Percentiles rank a stretch among this genome's conserved stretches.
Evolutionary conservation across 2,888 invertebrate species (phyloP).

Genomic region (Noctuana brunneofusca): DNA sequence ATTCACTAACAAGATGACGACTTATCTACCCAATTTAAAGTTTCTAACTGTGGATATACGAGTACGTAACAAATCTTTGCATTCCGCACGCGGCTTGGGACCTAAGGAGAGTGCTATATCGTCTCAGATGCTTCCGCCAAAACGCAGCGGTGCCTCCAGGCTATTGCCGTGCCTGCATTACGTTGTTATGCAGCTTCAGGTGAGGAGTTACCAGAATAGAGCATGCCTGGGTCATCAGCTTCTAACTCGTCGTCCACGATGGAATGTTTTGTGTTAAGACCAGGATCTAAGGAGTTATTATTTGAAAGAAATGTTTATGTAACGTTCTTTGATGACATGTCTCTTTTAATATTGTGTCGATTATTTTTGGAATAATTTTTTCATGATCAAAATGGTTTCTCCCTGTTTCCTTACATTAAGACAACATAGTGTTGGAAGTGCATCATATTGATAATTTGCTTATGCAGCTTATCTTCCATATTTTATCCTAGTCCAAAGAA

Average conservation of each 20-base stretch:
- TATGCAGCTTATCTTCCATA: too few relatives aligned
- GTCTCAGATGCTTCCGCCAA: constrained; percentile 77
- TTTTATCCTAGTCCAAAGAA: too few relatives aligned
- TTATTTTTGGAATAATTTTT: too few relatives aligned
- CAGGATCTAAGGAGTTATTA: not conserved
- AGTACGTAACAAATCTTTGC: constrained; percentile 23
- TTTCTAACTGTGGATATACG: constrained; percentile 5
- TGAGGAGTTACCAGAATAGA: constrained; percentile 75
- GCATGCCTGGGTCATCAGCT: constrained; percentile 42
- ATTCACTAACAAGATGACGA: constrained; percentile 17
- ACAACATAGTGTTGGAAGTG: too few relatives aligned
- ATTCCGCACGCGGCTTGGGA: constrained; percentile 64
- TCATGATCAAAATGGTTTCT: too few relatives aligned
- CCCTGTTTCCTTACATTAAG: too few relatives aligned
- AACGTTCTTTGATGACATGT: not conserved
- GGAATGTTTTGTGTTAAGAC: not conserved
- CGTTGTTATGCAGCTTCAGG: constrained; percentile 76
- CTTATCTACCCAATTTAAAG: constrained; percentile 18
- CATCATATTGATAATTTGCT: too few relatives aligned
- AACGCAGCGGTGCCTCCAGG: constrained; percentile 68
- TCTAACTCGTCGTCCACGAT: constrained; percentile 14
- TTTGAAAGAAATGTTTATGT: not conserved
- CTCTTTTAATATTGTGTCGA: too few relatives aligned
- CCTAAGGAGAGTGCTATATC: constrained; percentile 73
- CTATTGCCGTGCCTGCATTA: constrained; percentile 76